These are phyloP conservation scores for Aphrocallistes beatrix DNA, from an alignment of 37 sponge, comb jelly and placozoan species.

Conservation along the genomic window DNA sequence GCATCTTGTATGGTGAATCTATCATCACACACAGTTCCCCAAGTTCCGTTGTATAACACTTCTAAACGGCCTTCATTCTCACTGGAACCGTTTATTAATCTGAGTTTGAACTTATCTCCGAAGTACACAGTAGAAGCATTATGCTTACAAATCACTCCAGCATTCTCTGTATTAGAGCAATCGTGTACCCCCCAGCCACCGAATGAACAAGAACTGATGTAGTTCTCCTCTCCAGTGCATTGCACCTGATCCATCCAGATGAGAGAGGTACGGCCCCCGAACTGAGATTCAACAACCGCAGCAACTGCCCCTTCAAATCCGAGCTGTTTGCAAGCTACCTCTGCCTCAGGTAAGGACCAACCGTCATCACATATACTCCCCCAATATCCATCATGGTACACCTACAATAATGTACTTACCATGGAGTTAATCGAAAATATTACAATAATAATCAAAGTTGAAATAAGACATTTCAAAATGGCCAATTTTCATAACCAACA, in stretches of 20 bases:
- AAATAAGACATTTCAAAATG: neutral
- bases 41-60: neutral
- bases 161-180: conserved; percentile 19
- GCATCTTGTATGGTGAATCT: neutral
- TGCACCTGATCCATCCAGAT: conserved; percentile 7
- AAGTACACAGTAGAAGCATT: neutral
- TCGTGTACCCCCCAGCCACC: conserved; percentile 1
- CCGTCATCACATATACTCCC: neutral
- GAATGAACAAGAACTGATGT: conserved; percentile 12
- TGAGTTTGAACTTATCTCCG: neutral
- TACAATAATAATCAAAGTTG: neutral
- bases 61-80: neutral
- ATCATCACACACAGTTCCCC: conserved; percentile 1
- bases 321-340: neutral
- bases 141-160: neutral
- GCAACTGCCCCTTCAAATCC: neutral
- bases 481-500: no score
- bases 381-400: neutral
- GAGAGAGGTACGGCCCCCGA: neutral
- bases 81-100: neutral
- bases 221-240: neutral
- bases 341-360: neutral
- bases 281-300: neutral
- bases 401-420: neutral
- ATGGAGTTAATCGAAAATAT: neutral